Evolutionary conservation across 2,113 vertebrate genomes (phyloP), one percentile per base, ranked within the genome.

Genomic region (Nannobrachium achirus): DNA sequence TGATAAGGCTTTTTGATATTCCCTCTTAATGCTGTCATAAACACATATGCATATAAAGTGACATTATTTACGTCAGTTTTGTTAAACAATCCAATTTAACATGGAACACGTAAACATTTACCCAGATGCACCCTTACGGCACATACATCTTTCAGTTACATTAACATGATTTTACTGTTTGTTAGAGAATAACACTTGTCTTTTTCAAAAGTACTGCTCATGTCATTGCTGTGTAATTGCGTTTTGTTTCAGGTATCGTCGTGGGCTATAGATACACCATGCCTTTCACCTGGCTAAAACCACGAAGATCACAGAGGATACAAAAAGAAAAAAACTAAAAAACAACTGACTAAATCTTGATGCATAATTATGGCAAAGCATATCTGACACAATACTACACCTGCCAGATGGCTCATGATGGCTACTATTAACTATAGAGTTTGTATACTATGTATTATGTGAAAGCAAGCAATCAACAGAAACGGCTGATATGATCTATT

Each of bases 191-290:
- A 33, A n/a, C n/a, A n/a, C n/a, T n/a, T n/a, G n/a, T n/a, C n/a
- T 33, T 33, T 33, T 33, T 33, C 6, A 33, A 2, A 16, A 53
- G 49, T 57, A 13, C 6, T 39, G 3, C 18, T 44, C 15, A 15
- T 18, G 25, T 33, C 25, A 42, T 40, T 1, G 15, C 48, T 57
- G 15, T 25, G 3, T 49, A 4, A 0, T 71, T 63, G 41, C 77
- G 39, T 33, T 80, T 80, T 79, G 10, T 85, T 86, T 14, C 86
- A 94, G 93, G 90, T 90, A 91, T 86, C 93, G 91, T 60, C 92
- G 90, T 67, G 86, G 90, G 39, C 85, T 90, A 80, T 93, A 91
- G 71, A 63, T n/a, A 55, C n/a, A 62, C 49, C 69, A 40, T 61
- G 65, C 39, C 38, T 56, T 25, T 69, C 66, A 66, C 71, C 57